These are phyloP conservation scores for Oreochromis tanganicae DNA, from an alignment of 2,113 vertebrate genomes.

Conservation along the genomic window DNA sequence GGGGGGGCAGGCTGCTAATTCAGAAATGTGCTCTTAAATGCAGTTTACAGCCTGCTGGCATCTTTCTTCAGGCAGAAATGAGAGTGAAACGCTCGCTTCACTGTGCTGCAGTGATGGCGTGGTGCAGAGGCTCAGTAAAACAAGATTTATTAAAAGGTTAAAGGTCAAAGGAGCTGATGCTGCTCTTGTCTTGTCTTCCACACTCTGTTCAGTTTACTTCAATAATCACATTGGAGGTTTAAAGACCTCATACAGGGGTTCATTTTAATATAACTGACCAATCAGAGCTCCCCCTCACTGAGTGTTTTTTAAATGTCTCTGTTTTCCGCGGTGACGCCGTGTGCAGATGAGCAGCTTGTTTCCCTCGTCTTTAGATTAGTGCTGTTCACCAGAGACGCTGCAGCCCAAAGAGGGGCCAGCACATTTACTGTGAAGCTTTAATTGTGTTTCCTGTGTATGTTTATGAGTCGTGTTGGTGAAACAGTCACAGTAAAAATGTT, in stretches of 20 bases:
- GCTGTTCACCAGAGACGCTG: not conserved
- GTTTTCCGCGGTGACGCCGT: not conserved
- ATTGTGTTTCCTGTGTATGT: not conserved
- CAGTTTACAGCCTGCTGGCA: not conserved
- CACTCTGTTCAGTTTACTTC: not conserved
- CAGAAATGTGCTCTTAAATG: not conserved
- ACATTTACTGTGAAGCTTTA: not conserved
- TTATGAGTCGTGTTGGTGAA: not conserved
- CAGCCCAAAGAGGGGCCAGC: not conserved
- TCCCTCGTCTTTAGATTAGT: not conserved
- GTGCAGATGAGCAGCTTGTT: not conserved
- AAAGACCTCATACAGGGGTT: not conserved
- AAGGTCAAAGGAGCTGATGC: not conserved
- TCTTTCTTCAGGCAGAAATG: not conserved
- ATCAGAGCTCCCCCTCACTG: not conserved
- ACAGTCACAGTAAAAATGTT: not conserved
- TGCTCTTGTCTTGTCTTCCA: not conserved
- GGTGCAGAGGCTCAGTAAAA: not conserved
- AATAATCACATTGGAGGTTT: not conserved
- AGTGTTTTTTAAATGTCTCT: not conserved
- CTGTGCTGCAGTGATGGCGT: not conserved
- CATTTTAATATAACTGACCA: not conserved
- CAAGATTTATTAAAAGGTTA: not conserved
- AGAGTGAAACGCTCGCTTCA: not conserved
- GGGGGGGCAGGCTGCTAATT: not conserved